Conservation (phyloP, 1,140 invertebrate genomes). For the Formica selysi region DNA sequence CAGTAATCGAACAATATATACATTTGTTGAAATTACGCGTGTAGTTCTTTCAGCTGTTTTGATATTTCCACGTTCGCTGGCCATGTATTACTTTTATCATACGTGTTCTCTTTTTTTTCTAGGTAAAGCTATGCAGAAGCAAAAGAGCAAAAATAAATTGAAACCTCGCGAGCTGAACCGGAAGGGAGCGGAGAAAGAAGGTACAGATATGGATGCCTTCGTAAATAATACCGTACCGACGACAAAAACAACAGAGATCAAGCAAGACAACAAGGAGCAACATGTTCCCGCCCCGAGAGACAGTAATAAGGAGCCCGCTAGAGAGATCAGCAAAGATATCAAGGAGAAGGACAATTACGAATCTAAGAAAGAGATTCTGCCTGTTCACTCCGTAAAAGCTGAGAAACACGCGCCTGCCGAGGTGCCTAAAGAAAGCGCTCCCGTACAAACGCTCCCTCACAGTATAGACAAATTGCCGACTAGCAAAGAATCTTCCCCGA, state of each 20-base stretch:
- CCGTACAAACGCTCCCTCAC: constrained; percentile 19
- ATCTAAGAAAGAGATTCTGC: constrained; percentile 72
- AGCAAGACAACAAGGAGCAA: constrained; percentile 73
- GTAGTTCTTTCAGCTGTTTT: background rate
- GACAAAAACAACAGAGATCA: constrained; percentile 71
- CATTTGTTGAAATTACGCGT: background rate
- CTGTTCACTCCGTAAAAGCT: constrained; percentile 30
- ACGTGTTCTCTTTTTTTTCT: constrained; percentile 17
- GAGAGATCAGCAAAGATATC: constrained; percentile 76
- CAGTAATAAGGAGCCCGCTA: constrained; percentile 67
- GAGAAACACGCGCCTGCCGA: constrained; percentile 56
- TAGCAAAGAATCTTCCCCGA: constrained; percentile 69
- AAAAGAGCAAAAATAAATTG: constrained; percentile 83
- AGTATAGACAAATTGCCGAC: constrained; percentile 48
- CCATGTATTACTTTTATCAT: background rate
- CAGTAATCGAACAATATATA: background rate
- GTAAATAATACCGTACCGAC: constrained; percentile 79
- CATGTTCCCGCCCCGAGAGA: constrained; percentile 60
- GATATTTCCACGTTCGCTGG: background rate
- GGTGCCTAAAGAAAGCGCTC: constrained; percentile 67
- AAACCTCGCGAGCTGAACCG: constrained; percentile 84
- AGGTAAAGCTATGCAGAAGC: constrained; percentile 85
- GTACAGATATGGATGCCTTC: constrained; percentile 87
- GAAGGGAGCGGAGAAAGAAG: constrained; percentile 86
- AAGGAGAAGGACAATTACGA: constrained; percentile 82